A percentile compares a stretch with the other conserved stretches of the same genome.
Evolutionary conservation across 1,140 invertebrate genomes (phyloP).

Genomic region (Bemisia tabaci): DNA sequence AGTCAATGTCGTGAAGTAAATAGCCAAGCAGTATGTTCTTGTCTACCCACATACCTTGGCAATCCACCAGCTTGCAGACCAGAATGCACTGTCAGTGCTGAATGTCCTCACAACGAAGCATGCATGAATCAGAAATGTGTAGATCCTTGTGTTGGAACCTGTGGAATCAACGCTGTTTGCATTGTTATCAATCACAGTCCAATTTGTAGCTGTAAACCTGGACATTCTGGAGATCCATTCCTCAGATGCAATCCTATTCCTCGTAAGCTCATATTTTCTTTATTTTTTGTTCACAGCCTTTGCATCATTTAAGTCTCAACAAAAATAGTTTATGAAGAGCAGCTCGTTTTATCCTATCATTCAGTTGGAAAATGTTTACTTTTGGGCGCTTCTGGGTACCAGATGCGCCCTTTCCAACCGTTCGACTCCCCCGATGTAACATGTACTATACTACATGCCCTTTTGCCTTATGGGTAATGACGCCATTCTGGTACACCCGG

Average conservation of each 20-base stretch:
- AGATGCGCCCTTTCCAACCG: too few species aligned
- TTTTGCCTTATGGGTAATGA: too few species aligned
- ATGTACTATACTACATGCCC: too few species aligned
- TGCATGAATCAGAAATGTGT: constrained; percentile 50
- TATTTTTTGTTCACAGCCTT: not conserved
- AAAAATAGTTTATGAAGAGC: not conserved
- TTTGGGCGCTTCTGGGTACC: too few species aligned
- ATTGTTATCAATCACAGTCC: constrained; percentile 46
- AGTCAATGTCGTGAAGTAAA: constrained; percentile 49
- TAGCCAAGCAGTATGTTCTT: constrained; percentile 42
- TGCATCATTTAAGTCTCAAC: not conserved
- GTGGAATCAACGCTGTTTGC: constrained; percentile 48
- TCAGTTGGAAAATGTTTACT: too few species aligned
- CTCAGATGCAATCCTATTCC: constrained; percentile 37
- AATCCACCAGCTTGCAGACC: constrained; percentile 53
- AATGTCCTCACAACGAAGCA: constrained; percentile 43
- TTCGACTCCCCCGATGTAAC: too few species aligned
- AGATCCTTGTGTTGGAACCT: constrained; percentile 59
- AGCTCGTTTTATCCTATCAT: too few species aligned
- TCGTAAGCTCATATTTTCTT: constrained; percentile 30
- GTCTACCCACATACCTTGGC: constrained; percentile 45
- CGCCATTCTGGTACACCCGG: too few species aligned
- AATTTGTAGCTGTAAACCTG: constrained; percentile 46
- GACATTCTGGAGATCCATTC: constrained; percentile 57
- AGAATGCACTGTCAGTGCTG: constrained; percentile 49